Evolutionary conservation across 2,113 vertebrate species (phyloP).

Genomic region (Pseudopipra pipra): DNA sequence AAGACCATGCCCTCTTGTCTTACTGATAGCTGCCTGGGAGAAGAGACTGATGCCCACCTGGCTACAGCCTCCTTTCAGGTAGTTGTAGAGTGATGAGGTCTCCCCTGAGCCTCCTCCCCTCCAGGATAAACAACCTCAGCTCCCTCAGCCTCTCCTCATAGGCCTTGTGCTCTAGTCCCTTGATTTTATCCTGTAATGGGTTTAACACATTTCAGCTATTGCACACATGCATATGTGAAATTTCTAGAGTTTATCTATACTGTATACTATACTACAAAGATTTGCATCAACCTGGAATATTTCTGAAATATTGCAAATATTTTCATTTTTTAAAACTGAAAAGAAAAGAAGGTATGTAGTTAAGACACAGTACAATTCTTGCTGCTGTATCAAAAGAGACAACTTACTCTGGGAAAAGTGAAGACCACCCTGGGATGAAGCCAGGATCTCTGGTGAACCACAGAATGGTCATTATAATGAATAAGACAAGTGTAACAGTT

Average conservation of each 20-base stretch:
- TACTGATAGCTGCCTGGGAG: too few relatives aligned
- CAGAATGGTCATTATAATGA: slow-evolving; percentile 84
- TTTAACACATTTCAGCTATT: neutral
- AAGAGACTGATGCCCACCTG: too few relatives aligned
- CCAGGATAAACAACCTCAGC: too few relatives aligned
- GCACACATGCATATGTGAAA: neutral
- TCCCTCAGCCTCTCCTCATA: too few relatives aligned
- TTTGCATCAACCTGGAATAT: neutral
- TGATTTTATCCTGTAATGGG: neutral
- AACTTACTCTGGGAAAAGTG: slow-evolving; percentile 86
- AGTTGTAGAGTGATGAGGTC: too few relatives aligned
- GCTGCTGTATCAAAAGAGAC: neutral
- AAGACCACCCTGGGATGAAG: slow-evolving; percentile 87
- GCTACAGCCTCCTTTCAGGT: too few relatives aligned
- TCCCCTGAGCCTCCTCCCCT: too few relatives aligned
- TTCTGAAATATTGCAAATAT: neutral
- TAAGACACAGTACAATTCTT: neutral
- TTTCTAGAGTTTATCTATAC: neutral
- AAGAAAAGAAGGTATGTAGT: neutral
- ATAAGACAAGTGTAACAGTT: slow-evolving; percentile 82
- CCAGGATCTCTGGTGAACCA: slow-evolving; percentile 91
- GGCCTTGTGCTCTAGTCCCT: neutral
- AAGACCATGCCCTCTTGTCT: too few relatives aligned
- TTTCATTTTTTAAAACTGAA: neutral
- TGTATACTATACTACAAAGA: neutral